Evolutionary conservation across 92 coral and sea anemone species (phyloP), one percentile per base, ranked within the genome.

Genomic region (Siderastrea siderea): DNA sequence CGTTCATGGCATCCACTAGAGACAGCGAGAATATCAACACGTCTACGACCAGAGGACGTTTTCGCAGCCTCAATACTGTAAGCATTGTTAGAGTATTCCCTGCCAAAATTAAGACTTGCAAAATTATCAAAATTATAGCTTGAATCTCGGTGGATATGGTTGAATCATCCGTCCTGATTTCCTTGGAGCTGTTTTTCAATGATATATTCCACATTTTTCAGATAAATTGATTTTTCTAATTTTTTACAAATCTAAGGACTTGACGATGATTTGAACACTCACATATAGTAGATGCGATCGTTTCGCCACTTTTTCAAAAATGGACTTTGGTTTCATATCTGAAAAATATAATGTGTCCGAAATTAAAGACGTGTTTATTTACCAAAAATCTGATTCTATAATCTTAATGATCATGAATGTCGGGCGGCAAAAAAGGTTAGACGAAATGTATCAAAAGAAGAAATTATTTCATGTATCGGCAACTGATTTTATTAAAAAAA

Each of bases 81-180:
- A 62, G 58, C 84, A 80, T 80, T 49, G 74, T 80, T 43, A 80
- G 43, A 46, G 14, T 15, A 58, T 80, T 80, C 17, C 84, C 84
- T 3, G 15, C 61, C 8, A n/a, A 55, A 47, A 80, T 80, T 38
- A 64, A 1, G 0, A 80, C 52, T 63, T 50, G 74, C 17, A 80
- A 3, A 12, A 80, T 16, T 14, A 80, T 47, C 9, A 64, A 64
- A 64, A 64, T 19, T 5, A n/a, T 6, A 10, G 68, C 68, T 64
- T 64, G 68, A 64, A 64, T 6, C 45, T n/a, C 68, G 3, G 44
- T 64, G 6, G 68, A 64, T 5, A 64, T 16, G 12, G 7, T 64
- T 16, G 68, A 19, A 64, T 3, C 5, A 64, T 16, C 45, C 5
- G 44, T n/a, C 68, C 43, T 19, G 7, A n/a, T 16, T 64, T 64